Evolutionary conservation across 2,888 invertebrate genomes (phyloP), one percentile per base, ranked within the genome.

Genomic region (Mesorhabditis spiculigera): DNA sequence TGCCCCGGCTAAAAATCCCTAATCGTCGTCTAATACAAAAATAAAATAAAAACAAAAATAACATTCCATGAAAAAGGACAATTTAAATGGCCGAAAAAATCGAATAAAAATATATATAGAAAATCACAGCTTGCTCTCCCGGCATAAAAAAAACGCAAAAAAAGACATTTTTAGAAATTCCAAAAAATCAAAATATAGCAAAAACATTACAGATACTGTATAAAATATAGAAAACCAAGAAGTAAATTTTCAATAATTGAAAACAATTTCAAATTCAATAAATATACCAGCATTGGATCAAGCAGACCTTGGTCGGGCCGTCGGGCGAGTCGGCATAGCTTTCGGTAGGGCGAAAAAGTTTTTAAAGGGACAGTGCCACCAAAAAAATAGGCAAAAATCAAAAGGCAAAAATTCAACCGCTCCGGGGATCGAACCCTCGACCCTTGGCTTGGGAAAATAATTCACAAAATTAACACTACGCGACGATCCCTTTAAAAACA

Each of bases 1-100:
- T 50, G 58, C 8, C 58, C 58, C 58, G n/a, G n/a, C 58, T 50
- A 50, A 10, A 50, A 50, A 50, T 50, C 58, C 58, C 58, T 50
- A 50, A n/a, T 50, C 58, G n/a, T 50, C 58, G n/a, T 50, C n/a
- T n/a, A 13, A 50, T 50, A 10, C 8, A 50, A 50, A 50, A 50
- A 50, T 28, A 1, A 28, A 28, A 28, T 28, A 50, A 50, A 50
- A n/a, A 50, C 10, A 50, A 50, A 50, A 1, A 50, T 50, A 50
- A 50, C 1, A 50, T 2, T 50, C n/a, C n/a, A 3, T 2, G n/a
- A 3, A 50, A 13, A 50, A 50, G 58, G 1, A 50, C 8, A 50
- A 13, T 50, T 50, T 13, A 50, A 50, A 50, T n/a, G 8, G 8
- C n/a, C 8, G 58, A 50, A 50, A 50, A 50, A n/a, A 50, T 28